phyloP scores from a whole-genome alignment of 2,113 vertebrate genomes.

The Centropus bengalensis region DNA sequence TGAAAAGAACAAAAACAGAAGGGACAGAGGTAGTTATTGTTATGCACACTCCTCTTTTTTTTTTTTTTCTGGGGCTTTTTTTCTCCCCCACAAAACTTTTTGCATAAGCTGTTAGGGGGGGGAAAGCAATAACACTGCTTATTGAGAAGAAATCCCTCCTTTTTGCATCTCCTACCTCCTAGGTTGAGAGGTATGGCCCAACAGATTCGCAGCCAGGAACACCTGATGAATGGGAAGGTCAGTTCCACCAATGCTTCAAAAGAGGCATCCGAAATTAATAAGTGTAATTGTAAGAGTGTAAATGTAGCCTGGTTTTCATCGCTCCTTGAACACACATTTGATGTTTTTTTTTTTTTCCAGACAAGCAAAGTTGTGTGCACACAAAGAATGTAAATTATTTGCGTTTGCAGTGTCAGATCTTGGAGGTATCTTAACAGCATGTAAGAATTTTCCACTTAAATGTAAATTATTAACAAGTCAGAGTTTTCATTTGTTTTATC shows the following conservation, averaged over 20 bases:
- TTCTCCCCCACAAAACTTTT: slow-evolving; percentile 73
- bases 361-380: slow-evolving; percentile 43
- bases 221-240: slow-evolving; percentile 76
- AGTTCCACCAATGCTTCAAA: slow-evolving; percentile 24
- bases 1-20: slow-evolving; percentile 91
- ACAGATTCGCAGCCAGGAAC: slow-evolving; percentile 65
- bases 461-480: slow-evolving; percentile 84
- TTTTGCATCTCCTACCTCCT: slow-evolving; percentile 66
- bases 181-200: slow-evolving; percentile 64
- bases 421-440: slow-evolving; percentile 80
- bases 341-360: neutral
- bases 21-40: slow-evolving; percentile 99
- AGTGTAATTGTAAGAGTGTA: slow-evolving; percentile 22
- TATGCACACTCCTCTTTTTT: slow-evolving; percentile 83
- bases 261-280: slow-evolving; percentile 47
- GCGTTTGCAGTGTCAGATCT: slow-evolving; percentile 74
- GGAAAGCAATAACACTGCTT: slow-evolving; percentile 65
- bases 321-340: slow-evolving; percentile 20
- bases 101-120: slow-evolving; percentile 76
- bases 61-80: slow-evolving; percentile 51
- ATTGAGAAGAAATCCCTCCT: slow-evolving; percentile 69
- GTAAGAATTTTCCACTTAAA: slow-evolving; percentile 81
- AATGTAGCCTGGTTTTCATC: slow-evolving; percentile 44
- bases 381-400: slow-evolving; percentile 79
- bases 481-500: slow-evolving; percentile 85